These are phyloP conservation scores for Pectinophora gossypiella DNA, from an alignment of 1,140 invertebrate genomes.

Conservation along the genomic window DNA sequence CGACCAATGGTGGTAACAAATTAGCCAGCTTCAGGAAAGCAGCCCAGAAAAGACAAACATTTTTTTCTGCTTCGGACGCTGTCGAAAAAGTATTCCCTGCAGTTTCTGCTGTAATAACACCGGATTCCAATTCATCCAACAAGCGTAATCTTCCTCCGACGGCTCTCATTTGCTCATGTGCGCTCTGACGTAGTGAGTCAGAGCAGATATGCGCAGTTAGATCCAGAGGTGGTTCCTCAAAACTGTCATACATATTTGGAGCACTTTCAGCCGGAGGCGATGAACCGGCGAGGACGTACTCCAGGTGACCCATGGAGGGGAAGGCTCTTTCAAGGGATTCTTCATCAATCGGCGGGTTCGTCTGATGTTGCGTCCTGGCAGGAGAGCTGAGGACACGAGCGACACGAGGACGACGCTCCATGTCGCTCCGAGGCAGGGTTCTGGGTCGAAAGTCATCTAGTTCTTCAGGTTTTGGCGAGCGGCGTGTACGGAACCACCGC, in stretches of 20 bases:
- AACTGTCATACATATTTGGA: conserved; percentile 84
- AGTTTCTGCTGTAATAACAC: conserved; percentile 77
- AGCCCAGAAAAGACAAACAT: conserved; percentile 82
- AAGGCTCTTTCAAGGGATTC: conserved; percentile 79
- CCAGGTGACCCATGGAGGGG: conserved; percentile 79
- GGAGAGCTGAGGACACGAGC: conserved; percentile 48
- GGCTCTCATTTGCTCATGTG: conserved; percentile 82
- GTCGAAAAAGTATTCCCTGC: conserved; percentile 69
- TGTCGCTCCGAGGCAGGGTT: conserved; percentile 31
- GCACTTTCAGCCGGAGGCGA: conserved; percentile 84
- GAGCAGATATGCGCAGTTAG: conserved; percentile 83
- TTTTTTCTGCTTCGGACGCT: conserved; percentile 79
- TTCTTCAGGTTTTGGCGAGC: conserved; percentile 35
- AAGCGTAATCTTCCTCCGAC: conserved; percentile 79
- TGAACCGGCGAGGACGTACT: conserved; percentile 84
- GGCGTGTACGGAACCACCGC: conserved; percentile 56
- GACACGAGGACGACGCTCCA: conserved; percentile 48
- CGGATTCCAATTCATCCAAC: conserved; percentile 82
- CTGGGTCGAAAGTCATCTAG: conserved; percentile 34
- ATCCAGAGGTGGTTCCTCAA: conserved; percentile 82
- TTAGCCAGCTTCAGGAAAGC: conserved; percentile 82
- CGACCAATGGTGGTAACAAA: conserved; percentile 77
- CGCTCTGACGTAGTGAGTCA: conserved; percentile 82
- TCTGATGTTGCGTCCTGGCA: conserved; percentile 29
- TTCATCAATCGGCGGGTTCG: conserved; percentile 59